A percentile compares a stretch with the other conserved stretches of the same genome.
Conservation (phyloP, 23 tunicate genomes). For the Diplosoma virens region DNA sequence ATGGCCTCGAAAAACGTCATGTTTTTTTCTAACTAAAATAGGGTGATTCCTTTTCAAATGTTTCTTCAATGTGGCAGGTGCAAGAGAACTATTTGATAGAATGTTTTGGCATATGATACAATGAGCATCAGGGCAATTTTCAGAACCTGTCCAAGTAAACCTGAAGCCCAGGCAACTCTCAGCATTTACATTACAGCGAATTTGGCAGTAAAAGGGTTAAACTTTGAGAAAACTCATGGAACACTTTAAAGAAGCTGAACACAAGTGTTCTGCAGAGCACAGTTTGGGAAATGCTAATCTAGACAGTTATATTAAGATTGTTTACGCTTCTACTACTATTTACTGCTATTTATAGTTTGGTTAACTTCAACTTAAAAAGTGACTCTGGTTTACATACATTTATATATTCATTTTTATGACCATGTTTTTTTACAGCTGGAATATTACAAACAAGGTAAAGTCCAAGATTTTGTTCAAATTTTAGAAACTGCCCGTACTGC, state of each 20-base stretch:
- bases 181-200: too few species aligned
- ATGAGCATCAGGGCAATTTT: conserved; percentile 24
- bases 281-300: too few species aligned
- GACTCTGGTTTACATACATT: background rate
- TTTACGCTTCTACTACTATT: too few species aligned
- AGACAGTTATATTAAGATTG: too few species aligned
- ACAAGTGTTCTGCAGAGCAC: too few species aligned
- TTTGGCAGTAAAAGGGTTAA: too few species aligned
- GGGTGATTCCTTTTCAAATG: conserved; percentile 36
- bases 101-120: conserved; percentile 28
- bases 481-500: conserved; percentile 83
- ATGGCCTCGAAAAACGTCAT: conserved; percentile 7
- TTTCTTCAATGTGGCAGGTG: conserved; percentile 22
- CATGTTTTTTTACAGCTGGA: conserved; percentile 58
- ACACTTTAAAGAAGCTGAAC: too few species aligned
- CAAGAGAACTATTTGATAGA: conserved; percentile 30
- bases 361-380: background rate
- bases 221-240: too few species aligned
- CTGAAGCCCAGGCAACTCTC: conserved; percentile 33
- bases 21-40: conserved; percentile 15
- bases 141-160: conserved; percentile 46
- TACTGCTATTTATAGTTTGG: too few species aligned
- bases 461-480: conserved; percentile 83
- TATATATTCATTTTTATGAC: background rate
- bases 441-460: conserved; percentile 85